These are phyloP conservation scores for Cryptus armator DNA, from an alignment of 2,888 invertebrate species.

Conservation along the genomic window DNA sequence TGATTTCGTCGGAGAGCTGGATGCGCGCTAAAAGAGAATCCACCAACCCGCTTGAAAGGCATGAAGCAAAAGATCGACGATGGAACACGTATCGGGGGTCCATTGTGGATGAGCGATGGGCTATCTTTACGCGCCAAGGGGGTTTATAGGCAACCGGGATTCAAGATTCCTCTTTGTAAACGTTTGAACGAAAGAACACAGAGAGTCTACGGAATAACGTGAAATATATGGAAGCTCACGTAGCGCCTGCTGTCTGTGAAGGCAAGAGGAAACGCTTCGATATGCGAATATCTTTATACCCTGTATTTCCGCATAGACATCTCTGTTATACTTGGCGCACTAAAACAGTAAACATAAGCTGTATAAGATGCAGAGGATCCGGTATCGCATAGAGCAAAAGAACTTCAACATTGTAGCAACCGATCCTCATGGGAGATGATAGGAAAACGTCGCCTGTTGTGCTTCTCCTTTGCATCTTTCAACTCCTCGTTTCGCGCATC, in stretches of 20 bases:
- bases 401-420: not conserved
- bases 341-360: conserved; percentile 3
- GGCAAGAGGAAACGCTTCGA: not conserved
- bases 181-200: conserved; percentile 67
- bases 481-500: conserved; percentile 1
- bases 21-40: conserved; percentile 16
- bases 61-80: conserved; percentile 20
- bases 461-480: conserved; percentile 10
- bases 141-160: conserved; percentile 1
- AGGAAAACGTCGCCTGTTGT: not conserved
- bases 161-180: conserved; percentile 67
- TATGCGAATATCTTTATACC: conserved; percentile 24
- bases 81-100: conserved; percentile 21
- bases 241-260: not conserved
- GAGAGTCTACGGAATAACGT: not conserved
- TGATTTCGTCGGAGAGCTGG: no score
- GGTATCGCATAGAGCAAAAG: not conserved
- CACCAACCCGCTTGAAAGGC: not conserved
- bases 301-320: not conserved
- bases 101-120: conserved; percentile 65
- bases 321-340: not conserved
- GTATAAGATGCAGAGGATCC: conserved; percentile 9
- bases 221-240: not conserved
- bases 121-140: conserved; percentile 65
- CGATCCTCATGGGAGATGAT: not conserved